Evolutionary conservation across 2,113 vertebrate species (phyloP).

Genomic region (Rafetus swinhoei): DNA sequence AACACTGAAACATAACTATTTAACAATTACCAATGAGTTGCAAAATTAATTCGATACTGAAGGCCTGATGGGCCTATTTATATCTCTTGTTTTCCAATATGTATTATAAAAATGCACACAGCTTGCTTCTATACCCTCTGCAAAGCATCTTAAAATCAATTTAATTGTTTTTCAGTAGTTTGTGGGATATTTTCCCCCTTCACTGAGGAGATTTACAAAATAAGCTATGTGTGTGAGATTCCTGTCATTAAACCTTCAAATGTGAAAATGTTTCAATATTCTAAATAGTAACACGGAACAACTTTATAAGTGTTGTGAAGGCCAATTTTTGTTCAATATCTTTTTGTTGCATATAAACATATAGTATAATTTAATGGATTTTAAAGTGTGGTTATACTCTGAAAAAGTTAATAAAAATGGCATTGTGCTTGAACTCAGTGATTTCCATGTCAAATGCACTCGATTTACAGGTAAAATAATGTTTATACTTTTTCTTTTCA

Average conservation of each 20-base stretch:
- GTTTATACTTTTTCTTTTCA: background rate
- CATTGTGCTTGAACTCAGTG: background rate
- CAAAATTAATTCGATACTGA: background rate
- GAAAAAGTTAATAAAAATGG: background rate
- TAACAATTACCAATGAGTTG: background rate
- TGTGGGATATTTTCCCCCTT: background rate
- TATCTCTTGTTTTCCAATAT: no score
- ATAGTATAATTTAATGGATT: background rate
- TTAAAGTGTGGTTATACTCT: background rate
- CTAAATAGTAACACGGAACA: no score
- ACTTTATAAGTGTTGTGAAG: background rate
- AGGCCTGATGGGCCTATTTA: background rate
- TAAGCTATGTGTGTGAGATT: background rate
- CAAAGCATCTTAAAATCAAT: background rate
- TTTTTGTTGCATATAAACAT: background rate
- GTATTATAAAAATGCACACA: no score
- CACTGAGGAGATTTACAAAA: background rate
- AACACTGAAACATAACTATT: background rate
- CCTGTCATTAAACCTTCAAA: background rate
- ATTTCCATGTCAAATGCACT: background rate
- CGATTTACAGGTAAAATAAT: background rate
- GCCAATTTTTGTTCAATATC: background rate
- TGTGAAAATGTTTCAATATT: background rate
- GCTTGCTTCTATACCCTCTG: no score
- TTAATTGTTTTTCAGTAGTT: background rate